Evolutionary conservation across 2,797 vertebrate genomes (phyloP).

Genomic region (Corythornis leucogaster): DNA sequence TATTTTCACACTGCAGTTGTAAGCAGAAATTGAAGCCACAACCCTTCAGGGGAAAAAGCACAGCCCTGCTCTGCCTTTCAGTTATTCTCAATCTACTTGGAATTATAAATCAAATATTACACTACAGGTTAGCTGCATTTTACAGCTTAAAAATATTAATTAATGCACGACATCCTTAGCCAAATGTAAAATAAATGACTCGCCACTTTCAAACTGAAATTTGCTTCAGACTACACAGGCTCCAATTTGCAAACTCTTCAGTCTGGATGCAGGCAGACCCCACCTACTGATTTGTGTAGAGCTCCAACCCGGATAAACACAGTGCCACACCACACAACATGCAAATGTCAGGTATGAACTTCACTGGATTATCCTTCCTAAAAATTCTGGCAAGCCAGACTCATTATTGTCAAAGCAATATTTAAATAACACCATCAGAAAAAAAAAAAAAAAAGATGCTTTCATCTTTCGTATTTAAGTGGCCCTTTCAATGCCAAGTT

Average conservation of each 20-base stretch:
- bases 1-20: slow-evolving; percentile 22
- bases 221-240: slow-evolving; percentile 17
- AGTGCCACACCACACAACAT: not conserved
- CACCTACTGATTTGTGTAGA: slow-evolving; percentile 9
- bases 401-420: not conserved
- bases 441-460: not conserved
- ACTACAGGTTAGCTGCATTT: not conserved
- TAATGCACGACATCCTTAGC: not conserved
- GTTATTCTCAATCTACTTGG: not conserved
- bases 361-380: not conserved
- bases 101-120: slow-evolving; percentile 2
- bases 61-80: not conserved
- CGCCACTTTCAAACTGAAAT: slow-evolving; percentile 21
- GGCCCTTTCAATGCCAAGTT: not conserved
- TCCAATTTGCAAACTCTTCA: slow-evolving; percentile 15
- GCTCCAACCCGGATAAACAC: not conserved
- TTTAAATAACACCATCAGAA: not conserved
- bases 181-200: slow-evolving; percentile 15
- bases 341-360: not conserved
- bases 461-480: slow-evolving; percentile 20
- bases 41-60: not conserved
- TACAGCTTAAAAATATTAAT: slow-evolving; percentile 14
- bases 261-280: not conserved
- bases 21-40: slow-evolving; percentile 12
- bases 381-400: not conserved